Evolutionary conservation across 2,888 invertebrate genomes (phyloP).

Genomic region (Acanthosepion pharaonis): DNA sequence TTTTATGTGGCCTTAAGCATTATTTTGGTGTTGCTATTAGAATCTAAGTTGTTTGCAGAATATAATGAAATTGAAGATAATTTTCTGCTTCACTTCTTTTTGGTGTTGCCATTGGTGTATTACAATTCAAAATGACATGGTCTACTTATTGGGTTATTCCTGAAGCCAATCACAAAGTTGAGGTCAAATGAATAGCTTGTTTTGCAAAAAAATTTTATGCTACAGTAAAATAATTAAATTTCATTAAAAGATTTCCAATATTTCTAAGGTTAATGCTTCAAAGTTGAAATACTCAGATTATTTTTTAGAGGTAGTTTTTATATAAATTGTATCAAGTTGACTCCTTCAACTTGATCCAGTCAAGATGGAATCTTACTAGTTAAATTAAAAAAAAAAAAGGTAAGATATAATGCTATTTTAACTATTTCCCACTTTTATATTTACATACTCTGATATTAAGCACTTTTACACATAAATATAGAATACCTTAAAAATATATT

Average conservation of each 20-base stretch:
- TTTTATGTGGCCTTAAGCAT: neutral
- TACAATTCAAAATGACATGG: neutral
- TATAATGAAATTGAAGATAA: neutral
- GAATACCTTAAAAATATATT: too few species aligned
- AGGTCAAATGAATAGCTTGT: neutral
- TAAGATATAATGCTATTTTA: too few species aligned
- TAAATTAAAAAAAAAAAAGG: too few species aligned
- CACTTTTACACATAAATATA: too few species aligned
- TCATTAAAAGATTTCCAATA: neutral
- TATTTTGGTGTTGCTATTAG: neutral
- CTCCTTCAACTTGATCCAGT: too few species aligned
- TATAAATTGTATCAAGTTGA: neutral
- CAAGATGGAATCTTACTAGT: too few species aligned
- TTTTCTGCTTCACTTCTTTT: conserved; percentile 6
- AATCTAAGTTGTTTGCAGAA: neutral
- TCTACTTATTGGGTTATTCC: neutral
- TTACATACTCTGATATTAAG: too few species aligned
- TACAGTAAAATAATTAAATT: neutral
- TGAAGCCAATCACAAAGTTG: neutral
- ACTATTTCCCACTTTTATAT: too few species aligned
- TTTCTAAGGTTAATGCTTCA: neutral
- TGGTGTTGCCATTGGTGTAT: neutral
- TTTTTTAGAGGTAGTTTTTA: neutral
- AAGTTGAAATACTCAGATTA: neutral
- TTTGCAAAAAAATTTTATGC: neutral